These are phyloP conservation scores for Epistrophe grossulariae DNA, from an alignment of 2,888 invertebrate genomes.

Conservation along the genomic window DNA sequence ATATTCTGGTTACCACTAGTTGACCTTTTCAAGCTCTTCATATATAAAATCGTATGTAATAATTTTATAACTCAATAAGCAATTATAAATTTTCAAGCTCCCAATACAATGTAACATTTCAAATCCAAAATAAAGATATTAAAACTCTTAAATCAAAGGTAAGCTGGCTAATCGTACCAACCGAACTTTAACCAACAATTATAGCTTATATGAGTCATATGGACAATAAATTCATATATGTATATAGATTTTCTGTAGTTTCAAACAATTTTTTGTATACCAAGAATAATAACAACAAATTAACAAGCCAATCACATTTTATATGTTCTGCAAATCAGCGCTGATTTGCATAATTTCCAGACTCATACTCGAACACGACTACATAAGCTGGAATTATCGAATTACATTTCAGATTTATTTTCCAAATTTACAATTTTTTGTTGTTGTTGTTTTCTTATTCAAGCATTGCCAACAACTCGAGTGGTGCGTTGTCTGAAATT, in stretches of 20 bases:
- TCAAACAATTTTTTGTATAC: not conserved
- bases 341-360: constrained; percentile 67
- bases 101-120: not conserved
- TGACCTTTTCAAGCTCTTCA: constrained; percentile 1
- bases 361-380: constrained; percentile 5
- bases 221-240: no score
- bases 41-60: not conserved
- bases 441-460: not conserved
- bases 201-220: constrained; percentile 1
- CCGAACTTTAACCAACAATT: not conserved
- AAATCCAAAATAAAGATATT: not conserved
- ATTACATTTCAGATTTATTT: constrained; percentile 55
- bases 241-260: not conserved
- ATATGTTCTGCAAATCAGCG: constrained; percentile 26
- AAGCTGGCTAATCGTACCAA: not conserved
- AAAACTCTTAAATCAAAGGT: not conserved
- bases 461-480: constrained; percentile 48
- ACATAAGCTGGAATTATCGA: constrained; percentile 47
- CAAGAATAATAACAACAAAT: constrained; percentile 29
- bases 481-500: constrained; percentile 59
- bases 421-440: not conserved
- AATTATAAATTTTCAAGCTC: not conserved
- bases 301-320: constrained; percentile 27
- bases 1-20: not conserved
- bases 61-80: not conserved